phyloP scores from a whole-genome alignment of 1,140 invertebrate genomes.

The Hycleus phaleratus region DNA sequence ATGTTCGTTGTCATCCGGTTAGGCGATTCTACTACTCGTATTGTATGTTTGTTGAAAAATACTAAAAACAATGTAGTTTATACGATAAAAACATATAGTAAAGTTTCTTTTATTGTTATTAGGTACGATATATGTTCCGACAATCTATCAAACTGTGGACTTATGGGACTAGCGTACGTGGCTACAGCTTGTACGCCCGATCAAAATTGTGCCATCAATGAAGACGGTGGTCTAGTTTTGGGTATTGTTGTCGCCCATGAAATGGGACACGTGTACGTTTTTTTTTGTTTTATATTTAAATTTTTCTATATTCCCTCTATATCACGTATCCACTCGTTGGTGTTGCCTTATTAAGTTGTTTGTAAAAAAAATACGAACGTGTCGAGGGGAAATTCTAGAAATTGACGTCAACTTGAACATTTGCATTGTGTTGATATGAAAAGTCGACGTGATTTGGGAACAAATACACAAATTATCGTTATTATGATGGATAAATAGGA shows the following conservation, averaged over 20 bases:
- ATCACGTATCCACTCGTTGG: too few relatives aligned
- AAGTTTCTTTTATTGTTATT: conserved; percentile 15
- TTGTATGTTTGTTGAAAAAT: too few relatives aligned
- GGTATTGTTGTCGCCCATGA: conserved; percentile 64
- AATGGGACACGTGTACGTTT: conserved; percentile 61
- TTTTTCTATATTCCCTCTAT: neutral
- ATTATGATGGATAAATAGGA: too few relatives aligned
- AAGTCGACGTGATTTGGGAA: too few relatives aligned
- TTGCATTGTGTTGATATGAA: too few relatives aligned
- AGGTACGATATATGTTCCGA: conserved; percentile 37
- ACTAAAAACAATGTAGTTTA: too few relatives aligned
- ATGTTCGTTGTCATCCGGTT: too few relatives aligned
- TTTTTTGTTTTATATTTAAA: neutral
- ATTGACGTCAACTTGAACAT: too few relatives aligned
- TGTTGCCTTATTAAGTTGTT: neutral
- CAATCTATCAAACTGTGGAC: conserved; percentile 51
- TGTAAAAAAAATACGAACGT: neutral
- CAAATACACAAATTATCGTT: too few relatives aligned
- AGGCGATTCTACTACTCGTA: too few relatives aligned
- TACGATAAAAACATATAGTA: neutral
- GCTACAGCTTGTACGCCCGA: conserved; percentile 56
- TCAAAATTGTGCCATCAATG: conserved; percentile 57
- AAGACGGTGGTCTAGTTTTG: conserved; percentile 58
- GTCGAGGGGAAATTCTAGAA: too few relatives aligned
- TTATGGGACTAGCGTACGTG: conserved; percentile 59